Evolutionary conservation across 2,797 vertebrate genomes (phyloP).

Genomic region (Lacerta agilis): DNA sequence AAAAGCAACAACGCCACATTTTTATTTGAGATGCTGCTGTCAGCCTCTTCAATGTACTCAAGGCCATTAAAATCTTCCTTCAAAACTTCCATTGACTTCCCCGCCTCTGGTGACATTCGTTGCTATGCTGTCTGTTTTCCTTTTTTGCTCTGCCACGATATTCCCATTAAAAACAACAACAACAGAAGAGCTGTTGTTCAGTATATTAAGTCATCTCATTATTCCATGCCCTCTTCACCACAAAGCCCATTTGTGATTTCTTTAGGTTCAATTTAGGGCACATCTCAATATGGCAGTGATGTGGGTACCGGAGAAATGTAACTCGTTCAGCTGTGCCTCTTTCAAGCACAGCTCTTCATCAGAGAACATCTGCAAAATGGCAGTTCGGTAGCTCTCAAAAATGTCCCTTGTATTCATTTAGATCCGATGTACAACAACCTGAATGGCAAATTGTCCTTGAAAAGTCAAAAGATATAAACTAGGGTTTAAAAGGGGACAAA

Average conservation of each 20-base stretch:
- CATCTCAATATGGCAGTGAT: background rate
- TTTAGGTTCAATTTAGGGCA: conserved; percentile 1
- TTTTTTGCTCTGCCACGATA: background rate
- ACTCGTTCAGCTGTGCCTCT: background rate
- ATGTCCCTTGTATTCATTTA: background rate
- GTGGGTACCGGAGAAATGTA: background rate
- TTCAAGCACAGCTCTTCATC: background rate
- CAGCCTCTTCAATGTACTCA: background rate
- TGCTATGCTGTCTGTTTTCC: background rate
- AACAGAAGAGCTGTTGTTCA: background rate
- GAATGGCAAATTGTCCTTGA: too few relatives aligned
- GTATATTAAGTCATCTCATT: background rate
- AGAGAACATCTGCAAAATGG: background rate
- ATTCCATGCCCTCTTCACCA: background rate
- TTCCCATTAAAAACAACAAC: background rate
- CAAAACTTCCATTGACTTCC: background rate
- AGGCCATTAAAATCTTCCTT: conserved; percentile 16
- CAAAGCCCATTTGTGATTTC: background rate
- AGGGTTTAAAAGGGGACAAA: too few relatives aligned
- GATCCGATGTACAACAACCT: too few relatives aligned
- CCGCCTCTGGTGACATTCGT: conserved; percentile 1
- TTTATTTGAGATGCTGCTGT: background rate
- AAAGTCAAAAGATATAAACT: too few relatives aligned
- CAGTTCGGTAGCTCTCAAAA: background rate
- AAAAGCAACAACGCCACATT: background rate